Evolutionary conservation across 2,888 invertebrate genomes (phyloP), one percentile per base, ranked within the genome.

Genomic region (Tinea pellionella): DNA sequence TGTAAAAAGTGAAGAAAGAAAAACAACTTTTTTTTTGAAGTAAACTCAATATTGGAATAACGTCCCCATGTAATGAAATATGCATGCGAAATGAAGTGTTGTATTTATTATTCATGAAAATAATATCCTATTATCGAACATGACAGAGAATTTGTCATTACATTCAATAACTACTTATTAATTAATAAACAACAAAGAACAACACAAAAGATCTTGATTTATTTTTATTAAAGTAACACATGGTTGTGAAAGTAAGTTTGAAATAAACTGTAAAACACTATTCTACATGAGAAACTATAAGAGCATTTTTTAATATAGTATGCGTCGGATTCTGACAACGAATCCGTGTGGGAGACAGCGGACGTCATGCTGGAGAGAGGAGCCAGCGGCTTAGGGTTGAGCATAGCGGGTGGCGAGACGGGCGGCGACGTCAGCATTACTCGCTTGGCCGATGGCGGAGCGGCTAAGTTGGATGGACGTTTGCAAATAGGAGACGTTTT

Each of bases 381-480:
- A 57, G 91, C 92, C 60, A 93, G 95, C 59, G 99, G 99, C 6
- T 91, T 99, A 65, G 98, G 98, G 8, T 96, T 99, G 81, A 98
- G 97, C 75, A 99, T 99, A 89, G 98, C 99, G 65, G 99, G 99
- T 60, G 99, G 98, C 43, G 98, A 98, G 84, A 95, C 94, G 66
- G 97, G 96, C 65, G 94, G 96, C 66, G 94, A 96, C 78, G 97
- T 99, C 84, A 98, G 96, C 89, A 96, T 99, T 83, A 98, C 98
- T 62, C 96, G 98, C 85, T 90, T 98, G 72, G 98, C 98, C 73
- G 91, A 94, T 7, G 94, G 96, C 56, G 98, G 99, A 32, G 97
- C 98, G 12, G 98, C 99, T 30, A 94, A 95, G 64, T 92, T 91
- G 64, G 88, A 88, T 63, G 97, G 97, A 51, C 91, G 97, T 65